Percentiles rank a stretch among this genome's conserved stretches.
Conservation (phyloP, 2,797 vertebrate genomes). For the Galago senegalensis region DNA sequence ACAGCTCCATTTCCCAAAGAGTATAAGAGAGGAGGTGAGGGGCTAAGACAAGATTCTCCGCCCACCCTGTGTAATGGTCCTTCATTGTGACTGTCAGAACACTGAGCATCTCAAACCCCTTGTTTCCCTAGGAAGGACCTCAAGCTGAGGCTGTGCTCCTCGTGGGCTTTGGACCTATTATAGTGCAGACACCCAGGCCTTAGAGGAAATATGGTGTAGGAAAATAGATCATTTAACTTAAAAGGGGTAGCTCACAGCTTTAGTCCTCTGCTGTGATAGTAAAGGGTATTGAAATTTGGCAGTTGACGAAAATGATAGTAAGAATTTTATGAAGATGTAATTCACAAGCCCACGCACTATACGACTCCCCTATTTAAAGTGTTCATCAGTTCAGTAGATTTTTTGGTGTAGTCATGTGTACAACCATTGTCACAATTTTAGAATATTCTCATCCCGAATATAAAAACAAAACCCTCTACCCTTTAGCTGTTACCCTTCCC, state of each 20-base stretch:
- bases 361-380: background rate
- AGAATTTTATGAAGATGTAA: background rate
- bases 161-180: background rate
- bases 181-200: background rate
- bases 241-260: background rate
- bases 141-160: too few relatives aligned
- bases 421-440: background rate
- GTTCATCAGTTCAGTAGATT: background rate
- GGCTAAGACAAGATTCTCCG: background rate
- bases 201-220: background rate
- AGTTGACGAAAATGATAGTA: background rate
- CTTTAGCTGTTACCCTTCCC: background rate
- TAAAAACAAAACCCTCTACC: background rate
- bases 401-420: fast-evolving
- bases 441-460: background rate
- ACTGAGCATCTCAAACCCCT: fast-evolving
- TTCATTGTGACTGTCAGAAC: background rate
- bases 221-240: background rate
- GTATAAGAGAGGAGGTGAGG: background rate
- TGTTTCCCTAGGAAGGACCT: background rate
- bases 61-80: background rate
- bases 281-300: background rate
- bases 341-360: fast-evolving
- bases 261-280: background rate
- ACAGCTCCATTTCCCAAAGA: background rate